Conservation (phyloP, 2,797 vertebrate genomes). For the Oreortyx pictus region DNA sequence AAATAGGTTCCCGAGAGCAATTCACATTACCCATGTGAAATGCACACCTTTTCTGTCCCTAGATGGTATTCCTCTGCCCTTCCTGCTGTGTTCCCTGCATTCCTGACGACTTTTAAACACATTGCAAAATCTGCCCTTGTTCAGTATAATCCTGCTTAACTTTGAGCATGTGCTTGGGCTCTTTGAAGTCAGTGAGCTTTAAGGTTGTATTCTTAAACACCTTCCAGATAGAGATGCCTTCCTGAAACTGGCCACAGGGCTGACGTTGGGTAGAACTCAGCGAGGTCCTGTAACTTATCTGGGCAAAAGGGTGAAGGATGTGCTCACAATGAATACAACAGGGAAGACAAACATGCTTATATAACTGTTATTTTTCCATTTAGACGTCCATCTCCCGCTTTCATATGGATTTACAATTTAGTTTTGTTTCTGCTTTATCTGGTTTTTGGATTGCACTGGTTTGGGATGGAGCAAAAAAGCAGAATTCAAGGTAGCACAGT, state of each 20-base stretch:
- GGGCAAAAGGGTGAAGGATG: background rate
- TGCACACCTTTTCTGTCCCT: background rate
- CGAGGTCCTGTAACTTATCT: background rate
- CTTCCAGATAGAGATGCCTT: background rate
- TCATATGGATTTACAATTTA: slow-evolving; percentile 59
- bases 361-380: slow-evolving; percentile 35
- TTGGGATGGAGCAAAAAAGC: slow-evolving; percentile 40
- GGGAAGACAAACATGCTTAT: slow-evolving; percentile 25
- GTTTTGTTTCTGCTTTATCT: slow-evolving; percentile 40
- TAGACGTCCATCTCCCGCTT: slow-evolving; percentile 10
- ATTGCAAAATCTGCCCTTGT: background rate
- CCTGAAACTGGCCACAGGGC: background rate
- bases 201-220: background rate
- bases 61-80: background rate
- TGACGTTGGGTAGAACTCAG: background rate
- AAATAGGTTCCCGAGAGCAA: background rate
- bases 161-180: background rate
- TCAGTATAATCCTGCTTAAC: background rate
- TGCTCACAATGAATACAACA: background rate
- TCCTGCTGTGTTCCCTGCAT: background rate
- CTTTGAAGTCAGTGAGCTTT: background rate
- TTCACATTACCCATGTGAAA: background rate
- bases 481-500: slow-evolving; percentile 50
- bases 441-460: slow-evolving; percentile 50
- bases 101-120: background rate